Conservation (phyloP, 2,113 vertebrate genomes). For the Phalacrocorax brasilianus region DNA sequence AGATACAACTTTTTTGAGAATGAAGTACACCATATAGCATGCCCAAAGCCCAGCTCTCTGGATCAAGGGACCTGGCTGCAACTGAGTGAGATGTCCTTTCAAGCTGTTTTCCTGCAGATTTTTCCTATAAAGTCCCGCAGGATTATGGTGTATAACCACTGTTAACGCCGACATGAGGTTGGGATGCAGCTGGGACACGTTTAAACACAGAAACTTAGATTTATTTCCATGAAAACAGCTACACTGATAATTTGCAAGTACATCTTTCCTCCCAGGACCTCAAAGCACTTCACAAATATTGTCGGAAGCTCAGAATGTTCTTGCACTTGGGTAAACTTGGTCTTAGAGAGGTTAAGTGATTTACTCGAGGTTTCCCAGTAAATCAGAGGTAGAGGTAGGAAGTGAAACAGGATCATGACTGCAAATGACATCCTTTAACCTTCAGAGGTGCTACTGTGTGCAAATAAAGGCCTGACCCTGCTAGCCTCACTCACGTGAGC, state of each 20-base stretch:
- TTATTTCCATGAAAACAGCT: background rate
- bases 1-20: background rate
- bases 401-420: slow-evolving; percentile 39
- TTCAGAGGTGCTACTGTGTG: slow-evolving; percentile 30
- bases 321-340: slow-evolving; percentile 18
- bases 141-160: background rate
- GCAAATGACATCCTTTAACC: slow-evolving; percentile 33
- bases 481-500: background rate
- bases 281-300: background rate
- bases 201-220: background rate
- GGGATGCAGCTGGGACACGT: background rate
- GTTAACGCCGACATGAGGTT: background rate
- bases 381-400: slow-evolving; percentile 49
- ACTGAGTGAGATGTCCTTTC: background rate
- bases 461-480: background rate
- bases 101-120: background rate
- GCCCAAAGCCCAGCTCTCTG: background rate
- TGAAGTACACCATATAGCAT: background rate
- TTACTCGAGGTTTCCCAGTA: slow-evolving; percentile 34
- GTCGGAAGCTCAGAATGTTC: background rate
- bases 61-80: background rate
- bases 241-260: background rate
- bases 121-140: background rate
- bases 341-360: slow-evolving; percentile 52
- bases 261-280: slow-evolving; percentile 14